phyloP scores from a whole-genome alignment of 2,888 invertebrate species.

The Nomada fucata region DNA sequence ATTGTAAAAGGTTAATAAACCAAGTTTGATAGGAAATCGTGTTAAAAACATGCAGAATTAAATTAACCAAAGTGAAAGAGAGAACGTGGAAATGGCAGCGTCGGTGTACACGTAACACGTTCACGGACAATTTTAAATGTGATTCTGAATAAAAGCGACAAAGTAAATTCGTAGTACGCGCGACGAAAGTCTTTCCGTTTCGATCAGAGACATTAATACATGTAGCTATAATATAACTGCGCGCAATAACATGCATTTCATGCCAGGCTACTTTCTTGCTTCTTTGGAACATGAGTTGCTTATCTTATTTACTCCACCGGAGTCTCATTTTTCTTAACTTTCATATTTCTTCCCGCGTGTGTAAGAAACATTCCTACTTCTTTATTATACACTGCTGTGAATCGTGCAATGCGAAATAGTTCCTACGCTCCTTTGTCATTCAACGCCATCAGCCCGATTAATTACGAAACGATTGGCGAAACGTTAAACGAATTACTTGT shows the following conservation, averaged over 20 bases:
- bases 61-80: neutral
- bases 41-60: neutral
- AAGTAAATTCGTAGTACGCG: neutral
- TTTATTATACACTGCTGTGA: no score
- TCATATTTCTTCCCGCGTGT: no score
- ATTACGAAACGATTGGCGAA: neutral
- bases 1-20: constrained; percentile 6
- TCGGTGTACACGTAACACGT: neutral
- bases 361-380: no score
- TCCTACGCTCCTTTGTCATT: neutral
- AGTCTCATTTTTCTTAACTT: neutral
- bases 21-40: constrained; percentile 1
- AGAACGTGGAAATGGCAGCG: neutral
- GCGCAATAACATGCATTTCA: neutral
- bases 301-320: neutral
- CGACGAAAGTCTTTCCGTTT: neutral
- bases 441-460: neutral
- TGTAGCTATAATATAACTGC: neutral
- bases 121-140: neutral
- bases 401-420: neutral
- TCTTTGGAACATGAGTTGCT: neutral
- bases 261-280: constrained; percentile 1
- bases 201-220: neutral
- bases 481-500: neutral
- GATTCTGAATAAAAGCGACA: neutral